These are phyloP conservation scores for Gavia stellata DNA, from an alignment of 2,113 vertebrate genomes.

Conservation along the genomic window DNA sequence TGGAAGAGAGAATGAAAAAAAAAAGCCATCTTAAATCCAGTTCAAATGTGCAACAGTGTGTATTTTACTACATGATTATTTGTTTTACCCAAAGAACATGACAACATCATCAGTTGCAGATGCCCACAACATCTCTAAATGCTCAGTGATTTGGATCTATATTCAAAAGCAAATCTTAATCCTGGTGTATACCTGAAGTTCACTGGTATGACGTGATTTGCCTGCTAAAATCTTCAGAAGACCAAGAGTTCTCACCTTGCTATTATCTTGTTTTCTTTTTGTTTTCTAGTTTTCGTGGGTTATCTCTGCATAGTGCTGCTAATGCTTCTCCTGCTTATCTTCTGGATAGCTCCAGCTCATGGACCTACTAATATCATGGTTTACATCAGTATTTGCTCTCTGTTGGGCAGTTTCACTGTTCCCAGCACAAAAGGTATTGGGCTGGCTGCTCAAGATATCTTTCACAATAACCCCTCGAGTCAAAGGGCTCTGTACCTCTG, in stretches of 20 bases:
- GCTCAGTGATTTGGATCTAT: neutral
- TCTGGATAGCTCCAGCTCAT: constrained; percentile 85
- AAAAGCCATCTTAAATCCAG: neutral
- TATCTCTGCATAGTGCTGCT: constrained; percentile 85
- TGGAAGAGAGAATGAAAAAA: neutral
- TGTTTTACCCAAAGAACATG: neutral
- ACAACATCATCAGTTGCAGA: neutral
- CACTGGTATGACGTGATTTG: neutral
- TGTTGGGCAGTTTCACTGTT: constrained; percentile 94
- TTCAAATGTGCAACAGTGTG: neutral
- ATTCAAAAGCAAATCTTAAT: neutral
- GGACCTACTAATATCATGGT: constrained; percentile 94
- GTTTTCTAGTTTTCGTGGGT: constrained; percentile 84
- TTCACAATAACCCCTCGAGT: constrained; percentile 75
- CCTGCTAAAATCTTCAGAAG: neutral
- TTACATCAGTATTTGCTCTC: constrained; percentile 92
- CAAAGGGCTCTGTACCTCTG: constrained; percentile 81
- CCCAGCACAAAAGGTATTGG: constrained; percentile 95
- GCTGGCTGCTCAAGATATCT: constrained; percentile 84
- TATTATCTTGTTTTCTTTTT: constrained; percentile 44
- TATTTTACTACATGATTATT: neutral
- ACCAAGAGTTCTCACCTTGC: neutral
- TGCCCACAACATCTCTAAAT: neutral
- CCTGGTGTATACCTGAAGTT: neutral
- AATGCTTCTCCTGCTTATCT: constrained; percentile 85